Evolutionary conservation across 2,113 vertebrate genomes (phyloP), one percentile per base, ranked within the genome.

Genomic region (Gnathonemus echidnorhynchus): DNA sequence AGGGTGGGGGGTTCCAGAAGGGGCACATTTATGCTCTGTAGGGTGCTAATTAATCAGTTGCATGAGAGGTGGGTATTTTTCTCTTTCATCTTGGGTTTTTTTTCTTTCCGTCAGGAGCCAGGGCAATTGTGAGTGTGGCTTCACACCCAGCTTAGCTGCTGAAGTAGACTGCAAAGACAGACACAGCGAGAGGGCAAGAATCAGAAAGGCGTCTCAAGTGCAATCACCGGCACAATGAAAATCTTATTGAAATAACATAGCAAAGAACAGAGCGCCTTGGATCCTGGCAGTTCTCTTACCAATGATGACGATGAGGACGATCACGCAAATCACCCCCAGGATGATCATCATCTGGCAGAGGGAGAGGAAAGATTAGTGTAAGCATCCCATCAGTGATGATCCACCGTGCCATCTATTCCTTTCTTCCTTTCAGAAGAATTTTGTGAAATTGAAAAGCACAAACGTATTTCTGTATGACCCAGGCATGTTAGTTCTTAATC

Each of bases 291-390:
- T 7, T 42, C 87, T 89, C 98, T 98, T 96, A 99, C 98, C 96
- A 42, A 99, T 96, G 90, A 99, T 97, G 95, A 99, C 97, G 92
- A 99, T 96, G 95, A 99, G 96, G 94, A 99, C 91, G 90, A 99
- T 93, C 90, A 98, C 91, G 89, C 97, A 95, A 92, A 98, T 96
- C 89, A 96, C 95, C 88, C 98, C 97, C 93, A 98, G 95, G 91
- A 99, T 99, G 84, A 97, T 98, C 98, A 98, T 99, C 98, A 99
- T 99, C 98, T 99, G 95, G 90, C 56, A 11, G 88, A 58, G 80
- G 90, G 66, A 88, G 88, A 42, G 3, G 48, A 17, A 49, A 53
- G 48, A 53, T 21, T 49, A 58, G 52, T 45, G 21, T 66, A 42
- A 5, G 31, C 19, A 45, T 56, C 17, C 86, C 50, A 24, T 11